Base-by-base conservation (phyloP, 2,797 vertebrate species). In the Mastacembelus armatus region DNA sequence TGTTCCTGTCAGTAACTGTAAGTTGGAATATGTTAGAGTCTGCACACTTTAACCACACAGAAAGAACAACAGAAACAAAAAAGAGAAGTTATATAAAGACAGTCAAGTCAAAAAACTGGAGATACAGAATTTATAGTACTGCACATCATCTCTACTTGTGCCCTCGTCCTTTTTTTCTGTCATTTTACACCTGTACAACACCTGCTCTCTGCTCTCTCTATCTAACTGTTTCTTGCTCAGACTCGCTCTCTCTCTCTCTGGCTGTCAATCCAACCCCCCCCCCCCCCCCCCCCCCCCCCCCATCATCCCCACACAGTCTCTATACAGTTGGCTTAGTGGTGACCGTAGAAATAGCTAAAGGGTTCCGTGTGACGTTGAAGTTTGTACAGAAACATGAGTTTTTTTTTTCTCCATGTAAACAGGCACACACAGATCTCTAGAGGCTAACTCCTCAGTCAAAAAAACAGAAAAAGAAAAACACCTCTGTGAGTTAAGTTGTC, bases 121-220 rank as follows among this genome's bases (percentile, higher is more conserved):
- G 95, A 95, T 97, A 95, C 95, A 96, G 95, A 95, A 96, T 96
- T 95, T 95, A 95, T 96, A 97, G 94, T 95, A 98, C 96, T 97
- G 95, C 96, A 96, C 93, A 93, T 91, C 55, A 71, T 72, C 83
- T 78, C 81, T 83, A 73, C 76, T 77, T 61, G 45, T 71, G 57
- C 61, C 75, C 45, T 61, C 58, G 47, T 71, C 65, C 43, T 62
- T 55, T 54, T 71, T 73, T 50, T 26, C 61, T 27, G 54, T 77
- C 60, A 64, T 82, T 62, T 67, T n/a, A 69, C 73, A 85, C 83
- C 85, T 92, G 85, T 91, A 92, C 89, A 91, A 80, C 71, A 77
- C 71, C 71, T 52, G 26, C 62, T 75, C 54, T 42, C 49, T n/a
- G 35, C 22, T 16, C 49, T 7, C 22, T 29, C 10, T 33, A 2